These are phyloP conservation scores for Bombus waltoni DNA, from an alignment of 1,140 invertebrate species.

Conservation along the genomic window DNA sequence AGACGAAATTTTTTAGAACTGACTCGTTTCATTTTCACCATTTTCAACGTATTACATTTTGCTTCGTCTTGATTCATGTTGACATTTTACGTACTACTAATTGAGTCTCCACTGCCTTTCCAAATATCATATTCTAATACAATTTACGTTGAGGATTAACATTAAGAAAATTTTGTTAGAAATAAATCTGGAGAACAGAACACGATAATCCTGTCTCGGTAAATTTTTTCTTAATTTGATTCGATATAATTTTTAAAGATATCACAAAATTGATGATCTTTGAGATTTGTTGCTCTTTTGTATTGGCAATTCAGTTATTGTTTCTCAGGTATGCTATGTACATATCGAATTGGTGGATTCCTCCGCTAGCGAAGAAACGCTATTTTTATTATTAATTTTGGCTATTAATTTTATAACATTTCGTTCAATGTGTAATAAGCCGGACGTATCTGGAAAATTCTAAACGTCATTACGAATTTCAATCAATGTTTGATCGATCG, in stretches of 20 bases:
- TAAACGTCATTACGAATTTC: not conserved
- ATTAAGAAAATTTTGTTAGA: too few species aligned
- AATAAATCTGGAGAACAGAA: too few species aligned
- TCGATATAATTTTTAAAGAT: too few species aligned
- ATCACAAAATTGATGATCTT: too few species aligned
- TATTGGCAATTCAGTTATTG: not conserved
- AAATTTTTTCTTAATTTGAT: too few species aligned
- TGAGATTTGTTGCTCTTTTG: not conserved
- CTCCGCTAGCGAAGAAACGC: not conserved
- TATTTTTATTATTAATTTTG: not conserved
- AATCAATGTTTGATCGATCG: constrained; percentile 3
- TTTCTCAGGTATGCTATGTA: not conserved
- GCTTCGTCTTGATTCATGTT: not conserved
- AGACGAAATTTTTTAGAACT: not conserved
- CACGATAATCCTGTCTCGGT: too few species aligned
- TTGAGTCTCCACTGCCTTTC: too few species aligned
- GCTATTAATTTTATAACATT: not conserved
- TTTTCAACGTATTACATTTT: not conserved
- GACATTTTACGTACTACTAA: not conserved
- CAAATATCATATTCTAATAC: too few species aligned
- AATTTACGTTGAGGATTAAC: too few species aligned
- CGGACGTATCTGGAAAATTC: not conserved
- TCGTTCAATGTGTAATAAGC: not conserved
- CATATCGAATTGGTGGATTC: not conserved
- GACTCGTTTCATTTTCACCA: not conserved